Percentiles rank a stretch among this genome's conserved stretches.
Evolutionary conservation across 2,113 vertebrate genomes (phyloP).

Genomic region (Notarius lentiginosus): DNA sequence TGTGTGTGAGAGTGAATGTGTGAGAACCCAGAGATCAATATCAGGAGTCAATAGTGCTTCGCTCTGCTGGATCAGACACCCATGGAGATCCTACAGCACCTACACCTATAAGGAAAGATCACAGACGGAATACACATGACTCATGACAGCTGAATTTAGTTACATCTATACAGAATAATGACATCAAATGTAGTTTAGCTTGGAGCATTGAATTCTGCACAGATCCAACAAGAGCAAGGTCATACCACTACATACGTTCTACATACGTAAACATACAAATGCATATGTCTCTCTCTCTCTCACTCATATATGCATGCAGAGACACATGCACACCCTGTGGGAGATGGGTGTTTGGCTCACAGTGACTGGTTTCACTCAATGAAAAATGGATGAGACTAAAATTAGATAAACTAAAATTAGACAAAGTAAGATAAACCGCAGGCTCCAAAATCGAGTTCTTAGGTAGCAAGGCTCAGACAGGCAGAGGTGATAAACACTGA

Average conservation of each 20-base stretch:
- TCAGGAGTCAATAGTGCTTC: constrained; percentile 49
- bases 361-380: constrained; percentile 57
- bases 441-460: constrained; percentile 44
- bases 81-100: constrained; percentile 35
- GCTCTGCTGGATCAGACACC: constrained; percentile 42
- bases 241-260: neutral
- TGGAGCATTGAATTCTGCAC: constrained; percentile 38
- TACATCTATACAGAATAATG: constrained; percentile 40
- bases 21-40: constrained; percentile 53
- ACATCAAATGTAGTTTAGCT: constrained; percentile 41
- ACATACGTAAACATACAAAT: too few species aligned
- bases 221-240: constrained; percentile 35
- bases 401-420: constrained; percentile 59
- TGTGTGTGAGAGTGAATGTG: constrained; percentile 39
- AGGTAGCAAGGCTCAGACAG: constrained; percentile 34
- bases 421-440: constrained; percentile 53
- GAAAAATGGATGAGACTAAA: constrained; percentile 61
- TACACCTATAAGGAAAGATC: constrained; percentile 22
- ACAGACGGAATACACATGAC: constrained; percentile 19
- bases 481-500: constrained; percentile 29
- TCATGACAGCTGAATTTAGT: constrained; percentile 28
- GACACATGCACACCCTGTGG: constrained; percentile 48
- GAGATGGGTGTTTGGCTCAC: constrained; percentile 49
- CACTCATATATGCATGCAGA: neutral
- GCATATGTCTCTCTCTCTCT: too few species aligned